Base-by-base conservation (phyloP, 2,113 vertebrate genomes). In the Saccopteryx bilineata region DNA sequence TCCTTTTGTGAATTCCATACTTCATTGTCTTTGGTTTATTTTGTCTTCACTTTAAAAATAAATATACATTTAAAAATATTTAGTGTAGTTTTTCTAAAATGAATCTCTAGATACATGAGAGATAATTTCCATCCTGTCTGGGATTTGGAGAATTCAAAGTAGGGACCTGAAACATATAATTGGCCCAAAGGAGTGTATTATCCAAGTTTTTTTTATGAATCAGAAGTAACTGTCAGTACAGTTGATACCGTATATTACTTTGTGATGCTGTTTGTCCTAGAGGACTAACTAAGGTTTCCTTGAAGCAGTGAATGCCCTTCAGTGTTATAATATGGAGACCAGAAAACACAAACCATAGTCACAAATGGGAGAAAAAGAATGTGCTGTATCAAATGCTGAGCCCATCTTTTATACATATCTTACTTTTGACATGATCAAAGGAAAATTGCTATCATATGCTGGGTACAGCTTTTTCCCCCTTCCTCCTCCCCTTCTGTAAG, bases 381-480 rank as follows among this genome's bases (percentile, higher is more conserved):
- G 68, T 81, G 5, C 48, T 71, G 52, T 50, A 28, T 65, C 60
- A 91, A 54, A 50, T 71, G 33, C 33, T 68, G 65, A 90, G 71
- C 65, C 86, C 56, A 81, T 87, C 52, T 95, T 97, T 95, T 50
- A 68, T 48, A 75, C 26, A 66, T 81, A 88, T 88, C 71, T 86
- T 71, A 63, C 31, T 86, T 91, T 94, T 65, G 74, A 96, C 71
- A 31, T 39, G 84, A 93, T 95, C 94, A 97, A 95, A 97, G 79
- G 92, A 86, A 91, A 95, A 96, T 95, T 93, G 48, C 63, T 94
- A 56, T 93, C 91, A 96, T 91, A 93, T 95, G 91, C 31, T 85
- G 63, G 12, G 23, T 50, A 52, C 15, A 66, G 11, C 21, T 48
- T 65, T 33, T 78, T n/a, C 14, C 3, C 10, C 4, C 0, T 80